Base-by-base conservation (phyloP, 2,113 vertebrate species). In the Elgaria multicarinata region DNA sequence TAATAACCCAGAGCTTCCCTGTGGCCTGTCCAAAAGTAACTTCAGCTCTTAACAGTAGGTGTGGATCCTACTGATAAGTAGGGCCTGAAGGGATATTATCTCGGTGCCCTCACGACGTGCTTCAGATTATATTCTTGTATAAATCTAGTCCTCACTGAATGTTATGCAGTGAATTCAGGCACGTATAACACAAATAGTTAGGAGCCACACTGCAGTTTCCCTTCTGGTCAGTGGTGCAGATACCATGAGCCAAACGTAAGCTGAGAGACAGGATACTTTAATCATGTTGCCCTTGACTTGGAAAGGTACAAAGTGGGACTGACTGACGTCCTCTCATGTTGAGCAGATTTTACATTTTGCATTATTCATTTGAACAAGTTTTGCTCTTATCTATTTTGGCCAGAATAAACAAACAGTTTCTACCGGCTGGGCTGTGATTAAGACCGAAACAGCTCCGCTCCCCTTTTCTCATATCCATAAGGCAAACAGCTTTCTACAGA, bases 381-480 rank as follows among this genome's bases (percentile, higher is more conserved):
- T 79, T 92, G 5, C 4, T 94, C 91, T 89, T 33, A 77, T 84
- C 72, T 75, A 0, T 13, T 91, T 88, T 87, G 78, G 33, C 75
- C 77, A 39, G 22, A 31, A 87, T 39, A 85, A 94, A 85, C 87
- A 26, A 62, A n/a, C 0, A 36, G 78, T 81, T 20, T 93, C 42
- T 92, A 81, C 85, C 93, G 91, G 72, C 6, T 10, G 67, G 24
- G 76, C 72, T 72, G 75, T 85, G 85, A 53, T 58, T 85, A 33
- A 71, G 28, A 89, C 89, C 88, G 93, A 91, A 93, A 28, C 93
- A 94, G 75, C 87, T 33, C 2, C 3, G 26, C 18, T 58, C 53
- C 16, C 78, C 8, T 66, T 53, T 0, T 79, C 42, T 24, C 74
- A 3, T 90, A 91, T 94, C 22, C 33, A 91, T 92, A 91, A 90